Evolutionary conservation across 2,888 invertebrate species (phyloP), one percentile per base, ranked within the genome.

Genomic region (Thereva unica): DNA sequence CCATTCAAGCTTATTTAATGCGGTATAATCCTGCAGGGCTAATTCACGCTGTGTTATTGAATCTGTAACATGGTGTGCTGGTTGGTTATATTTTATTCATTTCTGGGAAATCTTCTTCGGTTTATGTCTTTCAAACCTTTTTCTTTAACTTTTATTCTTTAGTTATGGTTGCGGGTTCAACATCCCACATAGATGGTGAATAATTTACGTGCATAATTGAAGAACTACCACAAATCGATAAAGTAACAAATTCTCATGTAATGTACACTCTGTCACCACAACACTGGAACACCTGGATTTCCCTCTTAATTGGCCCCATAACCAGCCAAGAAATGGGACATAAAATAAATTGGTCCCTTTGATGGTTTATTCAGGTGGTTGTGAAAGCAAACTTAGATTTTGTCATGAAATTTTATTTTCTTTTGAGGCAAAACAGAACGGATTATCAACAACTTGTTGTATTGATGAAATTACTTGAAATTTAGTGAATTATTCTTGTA

Each of bases 201-300:
- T 56, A 56, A 56, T 56, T 56, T 56, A 56, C 56, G 56, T 56
- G 56, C 56, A 56, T 56, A 56, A 56, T 56, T 56, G 56, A 56
- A 35, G 44, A 35, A 35, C 2, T n/a, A 12, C 56, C 56, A 9
- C 56, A 56, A 56, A 56, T 56, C 56, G 56, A 56, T 56, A 56
- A 44, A 56, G 56, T 35, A 44, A 56, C 56, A 56, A 55, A 41
- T 56, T 56, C 44, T n/a, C 56, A 44, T 56, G 56, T 56, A 56
- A 56, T 56, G 56, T 56, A 56, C 23, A 44, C 56, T 56, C 44
- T 56, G 56, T 56, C 56, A 37, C 56, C 56, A 56, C 56, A 56
- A 56, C 23, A 41, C 41, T 23, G 42, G 34, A 35, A 56, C 56
- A 56, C 56, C 56, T 44, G 56, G 42, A 44, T 56, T 10, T 44